Conservation (phyloP, 2,113 vertebrate genomes). For the Salvelinus fontinalis region DNA sequence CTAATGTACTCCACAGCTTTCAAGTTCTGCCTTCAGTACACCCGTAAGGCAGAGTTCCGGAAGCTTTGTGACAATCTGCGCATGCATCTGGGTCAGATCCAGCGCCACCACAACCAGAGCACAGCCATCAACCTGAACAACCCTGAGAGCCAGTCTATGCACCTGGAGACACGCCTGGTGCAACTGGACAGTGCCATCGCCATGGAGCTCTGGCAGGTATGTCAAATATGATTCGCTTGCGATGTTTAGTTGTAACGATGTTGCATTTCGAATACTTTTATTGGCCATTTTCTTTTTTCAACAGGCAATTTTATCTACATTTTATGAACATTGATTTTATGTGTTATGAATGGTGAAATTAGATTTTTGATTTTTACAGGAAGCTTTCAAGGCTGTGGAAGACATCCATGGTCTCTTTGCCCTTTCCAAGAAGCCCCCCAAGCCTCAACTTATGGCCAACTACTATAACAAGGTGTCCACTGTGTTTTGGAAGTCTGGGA, state of each 20-base stretch:
- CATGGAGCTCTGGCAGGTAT: constrained; percentile 99
- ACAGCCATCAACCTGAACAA: constrained; percentile 99
- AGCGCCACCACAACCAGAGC: constrained; percentile 98
- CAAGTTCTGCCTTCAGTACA: constrained; percentile 98
- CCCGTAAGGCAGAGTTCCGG: constrained; percentile 95
- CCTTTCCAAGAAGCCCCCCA: constrained; percentile 97
- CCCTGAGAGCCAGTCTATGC: constrained; percentile 98
- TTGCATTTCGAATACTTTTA: no score
- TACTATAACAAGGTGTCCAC: constrained; percentile 99
- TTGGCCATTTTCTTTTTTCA: no score
- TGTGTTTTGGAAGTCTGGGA: constrained; percentile 99
- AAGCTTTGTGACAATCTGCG: constrained; percentile 97
- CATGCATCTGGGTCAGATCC: constrained; percentile 97
- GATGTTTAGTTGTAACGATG: no score
- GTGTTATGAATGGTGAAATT: no score
- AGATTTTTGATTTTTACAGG: constrained; percentile 70
- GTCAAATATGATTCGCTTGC: no score
- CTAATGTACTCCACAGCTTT: constrained; percentile 79
- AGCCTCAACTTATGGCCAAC: constrained; percentile 98
- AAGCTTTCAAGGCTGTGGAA: constrained; percentile 99
- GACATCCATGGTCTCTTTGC: constrained; percentile 98
- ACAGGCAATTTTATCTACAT: background rate
- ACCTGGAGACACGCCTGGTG: constrained; percentile 95
- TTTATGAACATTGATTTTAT: no score
- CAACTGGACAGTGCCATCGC: constrained; percentile 98